phyloP scores from a whole-genome alignment of 2,113 vertebrate species.

The Atlantisia rogersi region DNA sequence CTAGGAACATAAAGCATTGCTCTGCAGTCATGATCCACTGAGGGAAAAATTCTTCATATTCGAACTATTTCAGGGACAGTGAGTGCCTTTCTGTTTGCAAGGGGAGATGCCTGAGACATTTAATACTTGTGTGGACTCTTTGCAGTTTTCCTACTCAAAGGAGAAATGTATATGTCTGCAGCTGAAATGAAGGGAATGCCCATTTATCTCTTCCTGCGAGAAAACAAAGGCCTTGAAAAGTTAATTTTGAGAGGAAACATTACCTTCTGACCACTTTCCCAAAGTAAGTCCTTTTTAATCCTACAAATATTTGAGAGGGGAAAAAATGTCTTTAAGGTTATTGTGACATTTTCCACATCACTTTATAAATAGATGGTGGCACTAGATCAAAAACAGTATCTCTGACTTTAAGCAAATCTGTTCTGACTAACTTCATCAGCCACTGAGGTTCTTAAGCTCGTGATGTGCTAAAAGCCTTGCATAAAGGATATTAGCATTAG shows the following conservation, averaged over 20 bases:
- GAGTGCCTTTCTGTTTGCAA: not conserved
- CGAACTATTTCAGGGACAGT: not conserved
- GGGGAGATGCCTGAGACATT: not conserved
- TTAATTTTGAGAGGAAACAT: not conserved
- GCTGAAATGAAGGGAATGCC: not conserved
- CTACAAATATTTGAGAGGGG: not conserved
- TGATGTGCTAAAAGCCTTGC: not conserved
- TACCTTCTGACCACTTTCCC: not conserved
- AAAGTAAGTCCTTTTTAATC: not conserved
- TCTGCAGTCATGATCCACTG: not conserved
- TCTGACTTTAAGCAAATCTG: not conserved
- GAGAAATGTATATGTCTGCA: not conserved
- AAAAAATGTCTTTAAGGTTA: slow-evolving; percentile 22
- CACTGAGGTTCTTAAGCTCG: not conserved
- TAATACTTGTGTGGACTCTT: not conserved
- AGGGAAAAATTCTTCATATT: not conserved
- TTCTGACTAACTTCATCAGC: not conserved
- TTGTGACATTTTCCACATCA: slow-evolving; percentile 10
- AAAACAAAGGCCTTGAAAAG: not conserved
- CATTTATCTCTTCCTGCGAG: not conserved
- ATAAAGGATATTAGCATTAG: not conserved
- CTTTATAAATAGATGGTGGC: slow-evolving; percentile 2
- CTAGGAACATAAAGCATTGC: not conserved
- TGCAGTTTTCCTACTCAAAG: not conserved
- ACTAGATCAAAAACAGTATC: not conserved